Evolutionary conservation across 2,797 vertebrate species (phyloP), one percentile per base, ranked within the genome.

Genomic region (Arnoldichthys spilopterus): DNA sequence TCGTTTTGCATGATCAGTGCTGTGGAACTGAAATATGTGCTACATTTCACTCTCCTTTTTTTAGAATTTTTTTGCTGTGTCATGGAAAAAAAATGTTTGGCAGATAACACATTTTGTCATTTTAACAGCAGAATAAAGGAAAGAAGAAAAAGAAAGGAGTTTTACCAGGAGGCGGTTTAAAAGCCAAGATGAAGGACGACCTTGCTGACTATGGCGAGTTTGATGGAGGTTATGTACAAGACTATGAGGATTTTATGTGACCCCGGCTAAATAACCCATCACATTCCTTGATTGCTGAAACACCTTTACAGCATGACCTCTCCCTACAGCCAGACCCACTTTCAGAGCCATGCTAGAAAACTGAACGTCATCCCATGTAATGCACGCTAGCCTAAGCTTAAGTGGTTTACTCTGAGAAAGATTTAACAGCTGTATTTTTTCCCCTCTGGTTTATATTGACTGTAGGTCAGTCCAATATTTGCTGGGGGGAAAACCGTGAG

Each of bases 241-340:
- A 97, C 88, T 96, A 91, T 16, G 95, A 97, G 90, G 95, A 97
- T 90, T 96, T 97, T 90, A 96, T 96, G 95, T 97, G 95, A 96
- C 92, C 79, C 67, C 40, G 67, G 86, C 77, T 81, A 22, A 59
- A 61, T 64, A 45, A 76, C 18, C n/a, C 11, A 12, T 84, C 88
- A 84, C 74, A 80, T 82, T 84, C 74, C 28, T 88, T 86, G 84
- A 89, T 89, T 91, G 92, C 91, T 88, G 91, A 90, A 92, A 91
- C 72, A 78, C 74, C 92, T 87, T 90, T 90, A 90, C 88, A 92
- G 92, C 91, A 92, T 93, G 92, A 94, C 93, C 93, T 92, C 93
- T 90, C 91, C 90, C 71, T 90, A 90, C 91, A 73, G 77, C 80
- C 90, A 91, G 93, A 92, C 93, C 94, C 93, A 64, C 94, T 91